A percentile compares a stretch with the other conserved stretches of the same genome.
Conservation (phyloP, 2,888 invertebrate species). For the Platerodrilus igneus region DNA sequence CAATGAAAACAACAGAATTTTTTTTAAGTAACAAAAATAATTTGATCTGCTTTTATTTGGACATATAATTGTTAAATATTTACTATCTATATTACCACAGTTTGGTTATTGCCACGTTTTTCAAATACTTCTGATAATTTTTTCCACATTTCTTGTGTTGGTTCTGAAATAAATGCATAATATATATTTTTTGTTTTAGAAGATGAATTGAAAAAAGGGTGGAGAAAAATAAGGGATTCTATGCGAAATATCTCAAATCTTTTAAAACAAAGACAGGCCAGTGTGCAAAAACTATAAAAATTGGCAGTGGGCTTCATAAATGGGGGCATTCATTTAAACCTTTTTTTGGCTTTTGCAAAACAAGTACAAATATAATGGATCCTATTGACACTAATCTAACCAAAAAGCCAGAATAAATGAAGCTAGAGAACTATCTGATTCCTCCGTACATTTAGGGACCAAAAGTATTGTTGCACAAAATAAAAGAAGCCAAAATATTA, state of each 20-base stretch:
- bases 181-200: too few species aligned
- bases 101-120: constrained; percentile 8
- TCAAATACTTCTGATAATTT: constrained; percentile 11
- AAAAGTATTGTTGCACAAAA: too few species aligned
- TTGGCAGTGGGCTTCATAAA: not conserved
- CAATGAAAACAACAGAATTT: too few species aligned
- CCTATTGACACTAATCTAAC: not conserved
- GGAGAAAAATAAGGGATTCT: not conserved
- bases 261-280: constrained; percentile 1
- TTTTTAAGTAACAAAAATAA: constrained; percentile 22
- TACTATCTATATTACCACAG: constrained; percentile 25
- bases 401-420: not conserved
- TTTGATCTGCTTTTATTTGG: constrained; percentile 24
- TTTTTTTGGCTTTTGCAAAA: not conserved
- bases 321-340: not conserved
- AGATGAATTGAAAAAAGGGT: too few species aligned
- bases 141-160: not conserved
- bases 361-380: constrained; percentile 3
- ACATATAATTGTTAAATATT: constrained; percentile 24
- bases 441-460: too few species aligned
- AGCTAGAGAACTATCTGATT: not conserved
- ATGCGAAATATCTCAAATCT: constrained; percentile 2
- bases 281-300: constrained; percentile 1
- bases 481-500: too few species aligned
- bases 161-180: too few species aligned